A percentile compares a stretch with the other conserved stretches of the same genome.
phyloP scores from a whole-genome alignment of 1,140 invertebrate species.

The Megathymus violae region DNA sequence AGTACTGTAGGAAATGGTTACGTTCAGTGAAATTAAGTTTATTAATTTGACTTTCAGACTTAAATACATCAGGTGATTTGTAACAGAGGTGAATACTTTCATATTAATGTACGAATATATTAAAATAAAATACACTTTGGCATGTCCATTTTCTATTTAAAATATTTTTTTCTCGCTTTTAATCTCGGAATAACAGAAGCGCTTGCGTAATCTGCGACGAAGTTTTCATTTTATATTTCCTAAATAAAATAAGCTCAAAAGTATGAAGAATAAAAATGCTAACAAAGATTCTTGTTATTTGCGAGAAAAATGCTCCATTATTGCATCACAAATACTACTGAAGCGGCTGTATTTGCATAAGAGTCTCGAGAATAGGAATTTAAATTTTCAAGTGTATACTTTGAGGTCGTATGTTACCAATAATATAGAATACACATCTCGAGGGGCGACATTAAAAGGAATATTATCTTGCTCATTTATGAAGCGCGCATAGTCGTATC shows the following conservation, averaged over 20 bases:
- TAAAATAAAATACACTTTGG: too few relatives aligned
- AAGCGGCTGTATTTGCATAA: constrained; percentile 30
- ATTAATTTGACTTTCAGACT: too few relatives aligned
- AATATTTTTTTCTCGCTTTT: not conserved
- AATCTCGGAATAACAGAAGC: not conserved
- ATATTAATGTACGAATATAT: too few relatives aligned
- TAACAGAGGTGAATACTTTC: too few relatives aligned
- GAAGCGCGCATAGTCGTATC: too few relatives aligned
- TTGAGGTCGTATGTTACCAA: constrained; percentile 21
- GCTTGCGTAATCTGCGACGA: not conserved
- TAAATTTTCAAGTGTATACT: constrained; percentile 24
- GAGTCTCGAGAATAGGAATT: constrained; percentile 21
- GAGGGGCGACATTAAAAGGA: constrained; percentile 2
- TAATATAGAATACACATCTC: constrained; percentile 1
- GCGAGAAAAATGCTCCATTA: constrained; percentile 29
- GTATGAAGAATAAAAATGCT: constrained; percentile 23
- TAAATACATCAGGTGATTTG: too few relatives aligned
- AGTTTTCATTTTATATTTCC: constrained; percentile 5
- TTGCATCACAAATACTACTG: constrained; percentile 27
- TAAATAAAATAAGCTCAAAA: constrained; percentile 1
- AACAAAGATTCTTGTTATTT: constrained; percentile 17
- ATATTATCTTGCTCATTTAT: constrained; percentile 13
- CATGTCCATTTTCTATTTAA: too few relatives aligned
- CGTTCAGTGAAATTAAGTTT: too few relatives aligned
- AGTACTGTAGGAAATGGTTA: too few relatives aligned